These are phyloP conservation scores for Macrotus californicus DNA, from an alignment of 2,113 vertebrate genomes.

Conservation along the genomic window DNA sequence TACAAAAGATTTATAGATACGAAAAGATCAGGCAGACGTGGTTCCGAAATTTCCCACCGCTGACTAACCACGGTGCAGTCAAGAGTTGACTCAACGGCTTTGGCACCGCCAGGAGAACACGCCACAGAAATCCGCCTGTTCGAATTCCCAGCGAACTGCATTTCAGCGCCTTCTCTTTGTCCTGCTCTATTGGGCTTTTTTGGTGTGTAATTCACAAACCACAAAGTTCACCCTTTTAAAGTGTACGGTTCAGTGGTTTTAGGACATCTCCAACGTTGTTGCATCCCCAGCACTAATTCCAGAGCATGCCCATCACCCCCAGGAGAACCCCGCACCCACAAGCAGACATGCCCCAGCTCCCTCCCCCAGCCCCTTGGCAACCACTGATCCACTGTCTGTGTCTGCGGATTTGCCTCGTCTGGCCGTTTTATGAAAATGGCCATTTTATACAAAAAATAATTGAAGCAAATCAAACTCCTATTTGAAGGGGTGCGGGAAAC, in stretches of 20 bases:
- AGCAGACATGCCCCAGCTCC: neutral
- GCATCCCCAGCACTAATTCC: neutral
- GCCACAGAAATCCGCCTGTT: neutral
- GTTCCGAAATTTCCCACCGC: neutral
- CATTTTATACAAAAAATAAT: neutral
- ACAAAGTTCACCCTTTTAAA: neutral
- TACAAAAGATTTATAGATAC: neutral
- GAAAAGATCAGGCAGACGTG: neutral
- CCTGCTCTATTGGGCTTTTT: neutral
- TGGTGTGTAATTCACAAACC: neutral
- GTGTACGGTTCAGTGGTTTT: neutral
- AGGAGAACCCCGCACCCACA: neutral
- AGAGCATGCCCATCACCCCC: neutral
- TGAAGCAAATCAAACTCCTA: neutral
- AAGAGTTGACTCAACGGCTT: neutral
- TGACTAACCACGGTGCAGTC: neutral
- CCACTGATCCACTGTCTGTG: neutral
- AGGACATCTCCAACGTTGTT: neutral
- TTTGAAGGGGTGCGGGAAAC: neutral
- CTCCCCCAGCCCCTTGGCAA: neutral
- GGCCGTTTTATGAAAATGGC: neutral
- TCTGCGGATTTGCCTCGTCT: neutral
- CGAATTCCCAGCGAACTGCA: neutral
- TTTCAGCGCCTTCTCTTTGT: neutral
- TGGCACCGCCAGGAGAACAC: neutral